phyloP scores from a whole-genome alignment of 2,113 vertebrate genomes.

The Leucopsar rothschildi region DNA sequence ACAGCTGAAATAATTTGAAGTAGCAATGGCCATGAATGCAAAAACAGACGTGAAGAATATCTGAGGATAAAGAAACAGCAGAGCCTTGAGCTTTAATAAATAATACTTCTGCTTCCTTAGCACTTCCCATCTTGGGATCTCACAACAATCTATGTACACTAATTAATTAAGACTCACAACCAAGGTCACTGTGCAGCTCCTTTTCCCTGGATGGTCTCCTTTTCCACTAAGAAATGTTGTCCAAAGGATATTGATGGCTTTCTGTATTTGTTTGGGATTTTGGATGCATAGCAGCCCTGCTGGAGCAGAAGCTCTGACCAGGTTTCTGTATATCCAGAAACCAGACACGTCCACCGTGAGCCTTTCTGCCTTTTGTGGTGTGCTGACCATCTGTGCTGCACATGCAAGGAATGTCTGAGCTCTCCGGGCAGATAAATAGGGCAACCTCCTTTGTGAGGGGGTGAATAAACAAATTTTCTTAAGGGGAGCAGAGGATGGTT shows the following conservation, averaged over 20 bases:
- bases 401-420: constrained; percentile 48
- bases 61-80: neutral
- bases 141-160: neutral
- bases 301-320: constrained; percentile 12
- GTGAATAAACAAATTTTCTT: constrained; percentile 37
- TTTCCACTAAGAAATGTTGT: neutral
- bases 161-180: neutral
- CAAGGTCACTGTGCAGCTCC: neutral
- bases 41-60: neutral
- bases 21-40: neutral
- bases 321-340: constrained; percentile 19
- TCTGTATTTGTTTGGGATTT: constrained; percentile 10
- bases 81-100: neutral
- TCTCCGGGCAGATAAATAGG: neutral
- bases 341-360: neutral
- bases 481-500: neutral
- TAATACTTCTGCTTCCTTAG: neutral
- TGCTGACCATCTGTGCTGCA: constrained; percentile 44
- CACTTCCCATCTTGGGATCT: neutral
- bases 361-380: constrained; percentile 41
- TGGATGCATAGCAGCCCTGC: neutral
- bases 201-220: neutral
- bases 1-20: neutral
- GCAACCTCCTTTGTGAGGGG: constrained; percentile 10
- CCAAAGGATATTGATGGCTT: neutral